Conservation (phyloP, 2,113 vertebrate genomes). For the Hemibagrus wyckioides region DNA sequence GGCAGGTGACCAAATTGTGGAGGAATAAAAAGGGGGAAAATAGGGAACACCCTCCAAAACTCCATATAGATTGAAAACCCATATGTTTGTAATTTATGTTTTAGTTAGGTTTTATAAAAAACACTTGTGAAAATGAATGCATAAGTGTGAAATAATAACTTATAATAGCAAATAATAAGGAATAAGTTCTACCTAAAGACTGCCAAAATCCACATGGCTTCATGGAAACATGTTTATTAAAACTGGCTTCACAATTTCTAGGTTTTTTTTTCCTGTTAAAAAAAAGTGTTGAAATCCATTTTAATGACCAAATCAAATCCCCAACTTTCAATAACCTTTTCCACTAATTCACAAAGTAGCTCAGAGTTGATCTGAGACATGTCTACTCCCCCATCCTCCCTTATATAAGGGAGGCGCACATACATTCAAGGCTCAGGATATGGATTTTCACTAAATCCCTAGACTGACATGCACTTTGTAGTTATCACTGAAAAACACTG, state of each 20-base stretch:
- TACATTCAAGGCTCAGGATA: conserved; percentile 40
- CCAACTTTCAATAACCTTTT: neutral
- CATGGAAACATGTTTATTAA: neutral
- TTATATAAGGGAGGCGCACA: conserved; percentile 35
- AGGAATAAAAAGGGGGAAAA: neutral
- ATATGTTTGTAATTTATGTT: neutral
- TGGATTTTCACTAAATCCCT: conserved; percentile 59
- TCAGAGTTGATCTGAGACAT: neutral
- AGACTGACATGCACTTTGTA: conserved; percentile 39
- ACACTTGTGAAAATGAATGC: neutral
- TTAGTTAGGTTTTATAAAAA: neutral
- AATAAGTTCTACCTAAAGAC: neutral
- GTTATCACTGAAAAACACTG: conserved; percentile 70
- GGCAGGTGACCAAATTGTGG: neutral
- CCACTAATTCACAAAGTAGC: neutral
- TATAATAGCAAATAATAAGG: neutral
- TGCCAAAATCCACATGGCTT: too few species aligned
- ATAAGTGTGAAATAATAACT: neutral
- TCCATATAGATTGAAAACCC: neutral
- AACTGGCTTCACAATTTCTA: neutral
- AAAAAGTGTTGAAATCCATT: neutral
- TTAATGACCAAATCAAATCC: neutral
- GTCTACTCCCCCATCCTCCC: neutral
- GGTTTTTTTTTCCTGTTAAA: neutral
- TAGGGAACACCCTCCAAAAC: neutral